Evolutionary conservation across 2,888 invertebrate species (phyloP).

Genomic region (Dromius quadrimaculatus): DNA sequence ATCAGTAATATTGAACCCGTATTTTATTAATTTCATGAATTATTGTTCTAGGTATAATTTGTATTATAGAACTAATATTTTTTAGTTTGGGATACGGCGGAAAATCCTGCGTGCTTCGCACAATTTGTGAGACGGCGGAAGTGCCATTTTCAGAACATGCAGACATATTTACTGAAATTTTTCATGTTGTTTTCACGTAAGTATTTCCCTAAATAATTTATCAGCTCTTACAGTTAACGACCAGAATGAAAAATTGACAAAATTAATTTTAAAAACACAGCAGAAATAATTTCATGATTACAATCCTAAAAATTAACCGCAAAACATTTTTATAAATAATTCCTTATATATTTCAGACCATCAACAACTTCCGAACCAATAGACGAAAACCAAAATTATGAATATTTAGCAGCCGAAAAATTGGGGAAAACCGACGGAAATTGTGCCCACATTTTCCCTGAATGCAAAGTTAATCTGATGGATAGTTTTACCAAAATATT

Average conservation of each 20-base stretch:
- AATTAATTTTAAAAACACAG: constrained; percentile 14
- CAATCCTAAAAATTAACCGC: too few relatives aligned
- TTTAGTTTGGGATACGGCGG: constrained; percentile 75
- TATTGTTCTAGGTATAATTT: too few relatives aligned
- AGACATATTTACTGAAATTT: constrained; percentile 78
- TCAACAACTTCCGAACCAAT: constrained; percentile 76
- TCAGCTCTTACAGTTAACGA: too few relatives aligned
- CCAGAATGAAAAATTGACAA: too few relatives aligned
- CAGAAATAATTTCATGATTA: background rate
- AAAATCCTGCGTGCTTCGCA: constrained; percentile 78
- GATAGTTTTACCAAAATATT: constrained; percentile 69
- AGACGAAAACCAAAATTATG: constrained; percentile 76
- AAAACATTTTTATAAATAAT: background rate
- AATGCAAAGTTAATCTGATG: constrained; percentile 73
- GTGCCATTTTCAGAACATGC: constrained; percentile 75
- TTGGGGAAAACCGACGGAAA: constrained; percentile 71
- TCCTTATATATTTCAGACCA: constrained; percentile 69
- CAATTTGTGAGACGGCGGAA: constrained; percentile 82
- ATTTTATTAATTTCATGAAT: too few relatives aligned
- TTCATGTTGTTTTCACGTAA: constrained; percentile 80
- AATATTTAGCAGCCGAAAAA: constrained; percentile 80
- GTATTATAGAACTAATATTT: too few relatives aligned
- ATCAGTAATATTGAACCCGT: too few relatives aligned
- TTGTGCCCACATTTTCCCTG: constrained; percentile 74
- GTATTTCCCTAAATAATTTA: too few relatives aligned